These are phyloP conservation scores for Machaerirhynchus nigripectus DNA, from an alignment of 2,113 vertebrate species.

Conservation along the genomic window DNA sequence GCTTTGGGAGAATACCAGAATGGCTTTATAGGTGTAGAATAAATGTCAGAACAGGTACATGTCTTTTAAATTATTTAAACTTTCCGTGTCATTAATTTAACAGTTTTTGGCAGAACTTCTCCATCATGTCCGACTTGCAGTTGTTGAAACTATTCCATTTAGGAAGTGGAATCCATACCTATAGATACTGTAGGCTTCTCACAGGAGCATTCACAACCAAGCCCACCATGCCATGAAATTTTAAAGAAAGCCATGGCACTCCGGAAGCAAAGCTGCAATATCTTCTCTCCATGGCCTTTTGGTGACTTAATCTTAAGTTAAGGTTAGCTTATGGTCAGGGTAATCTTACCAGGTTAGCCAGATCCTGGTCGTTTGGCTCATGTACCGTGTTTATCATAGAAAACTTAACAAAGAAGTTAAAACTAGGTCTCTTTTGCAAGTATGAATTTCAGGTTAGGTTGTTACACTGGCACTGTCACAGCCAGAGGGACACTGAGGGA, in stretches of 20 bases:
- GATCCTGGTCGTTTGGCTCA: background rate
- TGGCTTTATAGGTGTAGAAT: slow-evolving; percentile 10
- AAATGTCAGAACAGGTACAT: slow-evolving; percentile 29
- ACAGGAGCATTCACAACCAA: background rate
- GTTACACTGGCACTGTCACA: background rate
- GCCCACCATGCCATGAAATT: background rate
- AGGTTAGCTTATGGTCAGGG: too few species aligned
- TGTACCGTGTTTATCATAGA: background rate
- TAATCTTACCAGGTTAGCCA: background rate
- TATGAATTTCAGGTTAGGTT: background rate
- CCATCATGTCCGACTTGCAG: slow-evolving; percentile 31
- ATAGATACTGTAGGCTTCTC: background rate
- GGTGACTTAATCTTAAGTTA: background rate
- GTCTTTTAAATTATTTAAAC: slow-evolving; percentile 15
- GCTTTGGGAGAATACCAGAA: background rate
- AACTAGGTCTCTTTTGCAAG: background rate
- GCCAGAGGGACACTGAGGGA: background rate
- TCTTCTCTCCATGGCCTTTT: background rate
- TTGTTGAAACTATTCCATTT: slow-evolving; percentile 39
- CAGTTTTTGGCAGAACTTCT: slow-evolving; percentile 38
- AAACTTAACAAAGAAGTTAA: background rate
- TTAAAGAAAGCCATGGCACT: background rate
- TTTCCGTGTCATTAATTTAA: slow-evolving; percentile 30
- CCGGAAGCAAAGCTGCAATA: background rate
- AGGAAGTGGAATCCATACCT: slow-evolving; percentile 20